Conservation (phyloP, 1,140 invertebrate genomes). For the Drosophila baimaii region DNA sequence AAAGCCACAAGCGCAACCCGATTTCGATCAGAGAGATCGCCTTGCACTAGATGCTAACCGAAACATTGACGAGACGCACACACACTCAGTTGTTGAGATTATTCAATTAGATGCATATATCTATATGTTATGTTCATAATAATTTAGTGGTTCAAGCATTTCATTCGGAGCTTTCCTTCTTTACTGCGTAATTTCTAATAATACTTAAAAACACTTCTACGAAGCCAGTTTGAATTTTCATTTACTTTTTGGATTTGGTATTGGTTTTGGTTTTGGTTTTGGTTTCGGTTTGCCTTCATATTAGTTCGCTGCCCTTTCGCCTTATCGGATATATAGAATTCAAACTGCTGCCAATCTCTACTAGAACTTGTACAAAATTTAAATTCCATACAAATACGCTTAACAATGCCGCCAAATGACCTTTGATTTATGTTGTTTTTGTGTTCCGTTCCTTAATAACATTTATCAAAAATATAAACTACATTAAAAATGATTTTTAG, state of each 20-base stretch:
- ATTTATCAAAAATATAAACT: constrained; percentile 84
- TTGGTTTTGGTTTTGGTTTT: constrained; percentile 16
- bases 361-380: constrained; percentile 64
- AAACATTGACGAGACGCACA: constrained; percentile 35
- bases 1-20: constrained; percentile 24
- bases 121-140: constrained; percentile 40
- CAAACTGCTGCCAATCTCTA: constrained; percentile 34
- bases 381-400: constrained; percentile 77
- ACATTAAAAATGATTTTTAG: constrained; percentile 74
- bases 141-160: constrained; percentile 51
- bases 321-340: constrained; percentile 27
- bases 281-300: constrained; percentile 28
- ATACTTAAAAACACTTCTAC: constrained; percentile 83
- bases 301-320: constrained; percentile 59
- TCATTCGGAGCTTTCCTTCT: constrained; percentile 35
- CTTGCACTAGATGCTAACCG: constrained; percentile 10
- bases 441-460: constrained; percentile 69
- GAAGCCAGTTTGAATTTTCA: constrained; percentile 78
- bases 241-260: constrained; percentile 42
- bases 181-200: constrained; percentile 63
- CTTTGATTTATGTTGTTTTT: constrained; percentile 60
- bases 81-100: constrained; percentile 39
- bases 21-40: constrained; percentile 6
- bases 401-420: constrained; percentile 65
- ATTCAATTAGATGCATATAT: constrained; percentile 38